Conservation (phyloP, 1,140 invertebrate genomes). For the Epicauta chinensis region DNA sequence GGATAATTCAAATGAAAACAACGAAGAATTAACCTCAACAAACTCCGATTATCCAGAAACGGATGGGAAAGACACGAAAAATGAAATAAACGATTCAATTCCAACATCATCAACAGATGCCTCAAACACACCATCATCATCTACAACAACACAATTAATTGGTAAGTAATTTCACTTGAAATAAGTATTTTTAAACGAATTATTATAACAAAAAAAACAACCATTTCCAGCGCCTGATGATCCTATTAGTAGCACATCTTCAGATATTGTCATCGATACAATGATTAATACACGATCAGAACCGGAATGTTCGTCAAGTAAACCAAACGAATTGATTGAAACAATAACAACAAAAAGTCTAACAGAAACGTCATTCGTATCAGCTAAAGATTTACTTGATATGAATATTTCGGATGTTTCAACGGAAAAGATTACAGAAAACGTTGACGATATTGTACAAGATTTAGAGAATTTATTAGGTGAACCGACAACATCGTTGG, state of each 20-base stretch:
- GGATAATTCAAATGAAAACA: constrained; percentile 23
- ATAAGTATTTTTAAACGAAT: not conserved
- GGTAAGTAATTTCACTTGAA: constrained; percentile 13
- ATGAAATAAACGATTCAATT: constrained; percentile 30
- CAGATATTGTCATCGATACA: constrained; percentile 21
- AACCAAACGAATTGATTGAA: not conserved
- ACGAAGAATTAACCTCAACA: constrained; percentile 33
- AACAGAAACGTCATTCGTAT: constrained; percentile 17
- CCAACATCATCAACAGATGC: constrained; percentile 36
- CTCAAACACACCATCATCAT: constrained; percentile 11
- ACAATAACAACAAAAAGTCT: not conserved
- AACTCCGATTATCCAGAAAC: constrained; percentile 25
- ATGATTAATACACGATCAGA: constrained; percentile 7
- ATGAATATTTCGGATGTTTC: constrained; percentile 32
- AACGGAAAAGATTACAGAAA: constrained; percentile 36
- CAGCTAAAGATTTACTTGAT: constrained; percentile 34
- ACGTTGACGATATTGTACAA: constrained; percentile 41
- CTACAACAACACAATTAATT: constrained; percentile 16
- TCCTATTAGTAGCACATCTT: constrained; percentile 37
- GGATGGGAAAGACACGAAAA: constrained; percentile 30
- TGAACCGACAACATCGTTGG: constrained; percentile 20
- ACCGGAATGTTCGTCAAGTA: not conserved
- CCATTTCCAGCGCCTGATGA: constrained; percentile 32
- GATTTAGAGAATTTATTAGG: constrained; percentile 40
- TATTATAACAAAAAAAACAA: not conserved